phyloP scores from a whole-genome alignment of 2,113 vertebrate species.

The Nothocercus nigrocapillus region DNA sequence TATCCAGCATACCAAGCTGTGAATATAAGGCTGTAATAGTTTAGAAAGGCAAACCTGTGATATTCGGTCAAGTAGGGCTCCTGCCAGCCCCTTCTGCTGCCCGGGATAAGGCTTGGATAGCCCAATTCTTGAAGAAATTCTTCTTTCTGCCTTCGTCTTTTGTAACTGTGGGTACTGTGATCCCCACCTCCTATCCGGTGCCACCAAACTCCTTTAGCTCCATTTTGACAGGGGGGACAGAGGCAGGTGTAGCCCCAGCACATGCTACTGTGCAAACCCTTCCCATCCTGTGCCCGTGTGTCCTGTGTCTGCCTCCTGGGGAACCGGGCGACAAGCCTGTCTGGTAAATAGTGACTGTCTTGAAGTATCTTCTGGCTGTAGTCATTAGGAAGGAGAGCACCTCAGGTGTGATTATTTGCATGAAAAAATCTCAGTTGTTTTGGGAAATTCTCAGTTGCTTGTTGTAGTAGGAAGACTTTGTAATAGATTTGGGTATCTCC shows the following conservation, averaged over 20 bases:
- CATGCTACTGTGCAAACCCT: neutral
- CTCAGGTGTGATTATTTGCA: neutral
- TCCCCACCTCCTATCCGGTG: neutral
- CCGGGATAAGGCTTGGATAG: fast-evolving
- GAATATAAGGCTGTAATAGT: neutral
- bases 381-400: neutral
- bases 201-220: neutral
- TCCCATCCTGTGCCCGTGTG: fast-evolving
- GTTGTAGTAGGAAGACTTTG: neutral
- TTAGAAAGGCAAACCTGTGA: neutral
- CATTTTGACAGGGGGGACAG: neutral
- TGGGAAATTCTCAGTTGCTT: neutral
- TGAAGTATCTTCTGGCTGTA: neutral
- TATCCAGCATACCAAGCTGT: neutral
- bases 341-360: neutral
- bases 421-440: neutral
- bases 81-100: neutral
- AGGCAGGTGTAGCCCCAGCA: neutral
- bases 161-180: neutral
- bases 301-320: neutral
- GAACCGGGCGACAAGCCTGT: neutral
- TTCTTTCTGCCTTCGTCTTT: neutral
- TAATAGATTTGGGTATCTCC: fast-evolving
- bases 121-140: neutral
- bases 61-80: neutral